Evolutionary conservation across 1,140 invertebrate genomes (phyloP).

Genomic region (Drosophila serrata): DNA sequence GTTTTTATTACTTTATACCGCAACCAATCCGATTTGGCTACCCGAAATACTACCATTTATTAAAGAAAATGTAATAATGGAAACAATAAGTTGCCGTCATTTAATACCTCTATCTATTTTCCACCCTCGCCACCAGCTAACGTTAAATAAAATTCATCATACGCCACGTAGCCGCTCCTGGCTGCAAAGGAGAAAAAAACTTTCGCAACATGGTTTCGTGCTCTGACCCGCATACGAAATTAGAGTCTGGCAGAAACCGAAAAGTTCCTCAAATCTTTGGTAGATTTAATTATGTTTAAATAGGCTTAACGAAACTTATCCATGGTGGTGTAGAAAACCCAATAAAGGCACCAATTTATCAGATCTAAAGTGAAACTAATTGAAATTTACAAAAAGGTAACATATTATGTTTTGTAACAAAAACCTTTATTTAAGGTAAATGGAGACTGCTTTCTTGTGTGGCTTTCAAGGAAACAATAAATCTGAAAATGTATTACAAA

Average conservation of each 20-base stretch:
- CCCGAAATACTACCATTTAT: constrained; percentile 5
- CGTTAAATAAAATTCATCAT: constrained; percentile 66
- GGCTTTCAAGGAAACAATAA: neutral
- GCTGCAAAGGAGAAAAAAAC: constrained; percentile 30
- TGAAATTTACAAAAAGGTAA: constrained; percentile 11
- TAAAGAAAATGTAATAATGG: constrained; percentile 26
- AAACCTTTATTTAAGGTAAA: neutral
- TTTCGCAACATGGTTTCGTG: constrained; percentile 52
- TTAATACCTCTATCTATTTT: constrained; percentile 26
- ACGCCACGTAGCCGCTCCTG: constrained; percentile 47
- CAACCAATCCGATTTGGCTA: neutral
- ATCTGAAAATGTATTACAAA: neutral
- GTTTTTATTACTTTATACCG: no score
- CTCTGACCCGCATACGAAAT: constrained; percentile 66
- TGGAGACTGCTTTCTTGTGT: neutral
- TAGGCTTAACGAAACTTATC: constrained; percentile 47
- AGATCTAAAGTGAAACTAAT: constrained; percentile 36
- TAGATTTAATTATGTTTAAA: constrained; percentile 72
- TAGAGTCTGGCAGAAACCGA: constrained; percentile 31
- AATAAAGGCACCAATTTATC: constrained; percentile 25
- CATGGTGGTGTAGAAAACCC: constrained; percentile 15
- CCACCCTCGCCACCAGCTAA: neutral
- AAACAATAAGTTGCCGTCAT: constrained; percentile 16
- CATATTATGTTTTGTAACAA: neutral
- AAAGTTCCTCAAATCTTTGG: constrained; percentile 62